Percentiles rank a stretch among this genome's conserved stretches.
Evolutionary conservation across 2,797 vertebrate species (phyloP).

Genomic region (Setipinna tenuifilis): DNA sequence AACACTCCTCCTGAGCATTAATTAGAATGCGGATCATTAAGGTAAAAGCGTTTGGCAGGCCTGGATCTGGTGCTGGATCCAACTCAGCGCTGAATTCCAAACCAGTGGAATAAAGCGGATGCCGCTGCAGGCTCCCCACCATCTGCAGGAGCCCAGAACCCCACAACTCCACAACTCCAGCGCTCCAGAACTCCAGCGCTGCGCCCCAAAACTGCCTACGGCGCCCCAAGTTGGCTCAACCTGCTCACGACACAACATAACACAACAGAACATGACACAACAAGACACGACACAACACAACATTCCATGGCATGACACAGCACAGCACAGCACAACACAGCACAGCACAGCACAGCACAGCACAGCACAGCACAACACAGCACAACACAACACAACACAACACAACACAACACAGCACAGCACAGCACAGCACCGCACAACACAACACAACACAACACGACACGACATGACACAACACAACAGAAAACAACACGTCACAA

Average conservation of each 20-base stretch:
- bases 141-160: not conserved
- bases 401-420: too few species aligned
- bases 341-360: not conserved
- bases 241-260: not conserved
- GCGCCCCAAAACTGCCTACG: not conserved
- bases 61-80: not conserved
- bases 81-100: conserved; percentile 14
- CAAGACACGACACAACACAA: too few species aligned
- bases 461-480: too few species aligned
- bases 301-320: too few species aligned
- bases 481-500: not conserved
- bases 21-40: conserved; percentile 25
- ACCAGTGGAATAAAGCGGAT: not conserved
- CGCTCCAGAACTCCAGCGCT: not conserved
- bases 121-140: conserved; percentile 9
- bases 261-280: too few species aligned
- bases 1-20: conserved; percentile 22
- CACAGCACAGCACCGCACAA: too few species aligned
- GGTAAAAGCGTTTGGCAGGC: conserved; percentile 22
- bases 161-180: too few species aligned
- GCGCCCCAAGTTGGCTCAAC: not conserved
- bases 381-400: too few species aligned
- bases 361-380: not conserved
- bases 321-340: too few species aligned
- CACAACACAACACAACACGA: too few species aligned